Evolutionary conservation across 2,113 vertebrate genomes (phyloP).

Genomic region (Nestor notabilis): DNA sequence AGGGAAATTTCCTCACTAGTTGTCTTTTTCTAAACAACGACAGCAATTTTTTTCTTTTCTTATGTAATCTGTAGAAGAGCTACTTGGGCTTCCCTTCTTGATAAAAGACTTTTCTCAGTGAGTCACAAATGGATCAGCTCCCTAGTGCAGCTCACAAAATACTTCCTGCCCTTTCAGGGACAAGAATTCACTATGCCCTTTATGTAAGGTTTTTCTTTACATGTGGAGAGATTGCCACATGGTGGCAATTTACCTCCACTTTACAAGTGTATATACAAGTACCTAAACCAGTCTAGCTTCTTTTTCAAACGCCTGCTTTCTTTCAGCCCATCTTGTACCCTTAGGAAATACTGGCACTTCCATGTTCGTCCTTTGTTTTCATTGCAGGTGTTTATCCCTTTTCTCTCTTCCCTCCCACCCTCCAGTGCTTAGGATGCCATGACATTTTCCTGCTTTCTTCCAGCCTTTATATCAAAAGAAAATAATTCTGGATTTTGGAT

Average conservation of each 20-base stretch:
- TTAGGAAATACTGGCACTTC: background rate
- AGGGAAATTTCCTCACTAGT: background rate
- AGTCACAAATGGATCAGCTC: background rate
- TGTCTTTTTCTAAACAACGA: background rate
- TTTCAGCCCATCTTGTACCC: background rate
- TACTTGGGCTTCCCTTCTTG: background rate
- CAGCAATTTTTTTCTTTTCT: background rate
- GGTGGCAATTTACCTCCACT: slow-evolving; percentile 36
- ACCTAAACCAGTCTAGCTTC: background rate
- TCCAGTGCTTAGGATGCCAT: background rate
- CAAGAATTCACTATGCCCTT: background rate
- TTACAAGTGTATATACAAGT: background rate
- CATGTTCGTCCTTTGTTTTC: background rate
- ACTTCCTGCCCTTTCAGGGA: background rate
- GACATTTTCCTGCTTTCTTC: background rate
- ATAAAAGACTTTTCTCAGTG: background rate
- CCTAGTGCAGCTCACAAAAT: background rate
- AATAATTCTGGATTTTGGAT: background rate
- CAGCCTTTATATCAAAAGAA: background rate
- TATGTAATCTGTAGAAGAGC: background rate
- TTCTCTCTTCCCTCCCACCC: background rate
- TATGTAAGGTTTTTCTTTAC: background rate
- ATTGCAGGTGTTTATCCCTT: background rate
- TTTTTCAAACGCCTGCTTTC: background rate
- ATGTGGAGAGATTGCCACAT: slow-evolving; percentile 13